Evolutionary conservation across 2,888 invertebrate genomes (phyloP).

Genomic region (Microchrysa polita): DNA sequence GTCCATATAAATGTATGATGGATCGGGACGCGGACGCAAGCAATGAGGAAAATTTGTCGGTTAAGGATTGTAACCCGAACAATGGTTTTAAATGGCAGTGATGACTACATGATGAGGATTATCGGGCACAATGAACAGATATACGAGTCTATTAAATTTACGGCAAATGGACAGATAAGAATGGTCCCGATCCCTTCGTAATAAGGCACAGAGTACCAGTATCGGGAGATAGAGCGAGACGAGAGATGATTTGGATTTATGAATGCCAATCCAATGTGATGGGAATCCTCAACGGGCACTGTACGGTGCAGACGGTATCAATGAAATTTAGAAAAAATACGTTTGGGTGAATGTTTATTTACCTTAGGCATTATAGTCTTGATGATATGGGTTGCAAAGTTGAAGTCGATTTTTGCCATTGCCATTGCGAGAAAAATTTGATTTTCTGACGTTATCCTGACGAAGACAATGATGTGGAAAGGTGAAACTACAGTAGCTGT

Average conservation of each 20-base stretch:
- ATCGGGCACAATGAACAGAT: constrained; percentile 54
- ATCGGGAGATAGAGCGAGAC: not conserved
- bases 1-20: too few species aligned
- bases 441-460: constrained; percentile 25
- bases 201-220: too few species aligned
- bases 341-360: constrained; percentile 39
- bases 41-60: constrained; percentile 39
- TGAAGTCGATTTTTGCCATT: constrained; percentile 22
- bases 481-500: constrained; percentile 15
- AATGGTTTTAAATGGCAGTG: constrained; percentile 58
- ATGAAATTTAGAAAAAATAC: constrained; percentile 38
- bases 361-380: constrained; percentile 26
- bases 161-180: constrained; percentile 45
- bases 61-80: constrained; percentile 46
- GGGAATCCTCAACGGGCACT: constrained; percentile 27
- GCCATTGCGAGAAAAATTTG: constrained; percentile 28
- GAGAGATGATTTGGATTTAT: constrained; percentile 4
- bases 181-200: constrained; percentile 37
- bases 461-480: constrained; percentile 6
- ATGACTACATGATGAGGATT: constrained; percentile 64
- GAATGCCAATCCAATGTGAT: constrained; percentile 1
- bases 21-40: not conserved
- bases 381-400: constrained; percentile 34
- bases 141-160: constrained; percentile 47
- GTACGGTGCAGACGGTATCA: too few species aligned